Percentiles rank a stretch among this genome's conserved stretches.
phyloP scores from a whole-genome alignment of 2,888 invertebrate genomes.

The Lepas anatifera region DNA sequence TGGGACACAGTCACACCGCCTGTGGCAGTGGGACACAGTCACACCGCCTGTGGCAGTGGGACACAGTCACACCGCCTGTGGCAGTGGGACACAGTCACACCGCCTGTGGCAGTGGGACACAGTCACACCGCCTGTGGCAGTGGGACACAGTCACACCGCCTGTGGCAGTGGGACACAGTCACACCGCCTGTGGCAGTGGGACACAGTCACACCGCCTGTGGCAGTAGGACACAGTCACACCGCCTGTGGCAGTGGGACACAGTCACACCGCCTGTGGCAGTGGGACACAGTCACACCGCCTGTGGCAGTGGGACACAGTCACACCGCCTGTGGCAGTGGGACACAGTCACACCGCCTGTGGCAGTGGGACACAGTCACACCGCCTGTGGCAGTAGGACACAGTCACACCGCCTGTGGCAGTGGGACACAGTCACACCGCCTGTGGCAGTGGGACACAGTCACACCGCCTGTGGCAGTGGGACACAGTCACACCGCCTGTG shows the following conservation, averaged over 20 bases:
- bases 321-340: too few relatives aligned
- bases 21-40: background rate
- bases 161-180: too few relatives aligned
- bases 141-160: too few relatives aligned
- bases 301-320: too few relatives aligned
- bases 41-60: conserved; percentile 19
- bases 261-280: conserved; percentile 14
- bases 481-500: too few relatives aligned
- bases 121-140: conserved; percentile 34
- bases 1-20: too few relatives aligned
- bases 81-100: conserved; percentile 14
- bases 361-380: conserved; percentile 15
- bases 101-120: conserved; percentile 14
- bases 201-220: conserved; percentile 19
- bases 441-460: conserved; percentile 31
- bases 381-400: conserved; percentile 13
- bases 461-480: conserved; percentile 27
- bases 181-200: too few relatives aligned
- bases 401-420: background rate
- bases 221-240: background rate
- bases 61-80: background rate
- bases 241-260: conserved; percentile 11
- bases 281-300: conserved; percentile 34
- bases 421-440: conserved; percentile 15
- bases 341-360: too few relatives aligned